These are phyloP conservation scores for Apodemus sylvaticus DNA, from an alignment of 2,113 vertebrate species.

Conservation along the genomic window DNA sequence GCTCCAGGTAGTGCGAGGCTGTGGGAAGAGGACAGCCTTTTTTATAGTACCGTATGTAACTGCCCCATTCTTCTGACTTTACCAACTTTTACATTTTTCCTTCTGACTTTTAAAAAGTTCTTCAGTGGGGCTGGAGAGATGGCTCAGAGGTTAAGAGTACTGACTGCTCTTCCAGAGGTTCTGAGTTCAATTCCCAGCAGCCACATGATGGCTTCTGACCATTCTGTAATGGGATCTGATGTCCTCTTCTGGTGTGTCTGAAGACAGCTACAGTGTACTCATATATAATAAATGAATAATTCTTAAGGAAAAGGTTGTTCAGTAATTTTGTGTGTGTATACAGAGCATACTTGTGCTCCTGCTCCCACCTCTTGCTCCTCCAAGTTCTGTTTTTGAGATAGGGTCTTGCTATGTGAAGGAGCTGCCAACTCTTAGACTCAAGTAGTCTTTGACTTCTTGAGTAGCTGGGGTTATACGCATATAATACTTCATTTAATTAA, in stretches of 20 bases:
- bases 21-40: neutral
- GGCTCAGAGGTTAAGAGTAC: no score
- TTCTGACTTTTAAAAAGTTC: neutral
- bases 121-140: no score
- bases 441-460: neutral
- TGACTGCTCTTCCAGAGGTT: no score
- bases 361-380: neutral
- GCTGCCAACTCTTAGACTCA: neutral
- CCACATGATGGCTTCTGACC: no score
- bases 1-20: neutral
- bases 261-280: no score
- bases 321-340: neutral
- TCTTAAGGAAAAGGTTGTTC: neutral
- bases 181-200: no score
- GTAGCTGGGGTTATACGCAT: neutral
- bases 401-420: neutral
- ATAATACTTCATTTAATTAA: neutral
- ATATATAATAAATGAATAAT: no score
- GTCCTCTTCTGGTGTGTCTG: no score
- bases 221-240: no score
- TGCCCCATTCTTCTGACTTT: neutral
- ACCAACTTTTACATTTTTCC: neutral
- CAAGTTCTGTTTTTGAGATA: neutral
- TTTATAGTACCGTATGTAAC: neutral
- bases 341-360: neutral